Conservation (phyloP, 2,113 vertebrate genomes). For the Larimichthys crocea region DNA sequence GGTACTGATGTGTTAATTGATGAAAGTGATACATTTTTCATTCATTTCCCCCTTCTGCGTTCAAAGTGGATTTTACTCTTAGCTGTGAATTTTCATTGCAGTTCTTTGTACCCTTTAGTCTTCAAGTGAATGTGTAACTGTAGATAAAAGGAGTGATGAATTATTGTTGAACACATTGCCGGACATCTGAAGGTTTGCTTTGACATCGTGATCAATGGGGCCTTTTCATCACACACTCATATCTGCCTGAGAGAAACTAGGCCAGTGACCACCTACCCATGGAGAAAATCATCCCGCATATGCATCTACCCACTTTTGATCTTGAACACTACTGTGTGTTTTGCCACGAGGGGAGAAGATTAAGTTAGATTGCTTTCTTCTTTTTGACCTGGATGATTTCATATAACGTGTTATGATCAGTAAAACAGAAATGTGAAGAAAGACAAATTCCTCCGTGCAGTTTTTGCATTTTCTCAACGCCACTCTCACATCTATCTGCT, state of each 20-base stretch:
- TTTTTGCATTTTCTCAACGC: background rate
- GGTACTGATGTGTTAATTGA: background rate
- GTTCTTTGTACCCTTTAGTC: slow-evolving; percentile 19
- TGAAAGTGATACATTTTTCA: background rate
- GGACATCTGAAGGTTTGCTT: slow-evolving; percentile 58
- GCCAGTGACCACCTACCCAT: slow-evolving; percentile 37
- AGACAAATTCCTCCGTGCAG: background rate
- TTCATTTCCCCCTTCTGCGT: background rate
- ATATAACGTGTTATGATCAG: background rate
- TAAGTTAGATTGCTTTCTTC: slow-evolving; percentile 14
- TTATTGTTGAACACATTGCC: slow-evolving; percentile 40
- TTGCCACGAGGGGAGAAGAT: slow-evolving; percentile 10
- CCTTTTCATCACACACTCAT: slow-evolving; percentile 42
- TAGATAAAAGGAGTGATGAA: slow-evolving; percentile 53
- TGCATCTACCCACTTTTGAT: slow-evolving; percentile 30
- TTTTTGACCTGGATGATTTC: slow-evolving; percentile 6
- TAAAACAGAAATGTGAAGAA: background rate
- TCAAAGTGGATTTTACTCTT: slow-evolving; percentile 6
- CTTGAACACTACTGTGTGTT: slow-evolving; percentile 25
- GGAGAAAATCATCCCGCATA: background rate
- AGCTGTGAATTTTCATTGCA: background rate
- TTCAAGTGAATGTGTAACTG: slow-evolving; percentile 26
- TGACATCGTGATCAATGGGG: slow-evolving; percentile 61
- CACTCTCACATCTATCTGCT: background rate
- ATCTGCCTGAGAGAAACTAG: slow-evolving; percentile 36